phyloP scores from a whole-genome alignment of 2,797 vertebrate species.

The Cottoperca gobio region DNA sequence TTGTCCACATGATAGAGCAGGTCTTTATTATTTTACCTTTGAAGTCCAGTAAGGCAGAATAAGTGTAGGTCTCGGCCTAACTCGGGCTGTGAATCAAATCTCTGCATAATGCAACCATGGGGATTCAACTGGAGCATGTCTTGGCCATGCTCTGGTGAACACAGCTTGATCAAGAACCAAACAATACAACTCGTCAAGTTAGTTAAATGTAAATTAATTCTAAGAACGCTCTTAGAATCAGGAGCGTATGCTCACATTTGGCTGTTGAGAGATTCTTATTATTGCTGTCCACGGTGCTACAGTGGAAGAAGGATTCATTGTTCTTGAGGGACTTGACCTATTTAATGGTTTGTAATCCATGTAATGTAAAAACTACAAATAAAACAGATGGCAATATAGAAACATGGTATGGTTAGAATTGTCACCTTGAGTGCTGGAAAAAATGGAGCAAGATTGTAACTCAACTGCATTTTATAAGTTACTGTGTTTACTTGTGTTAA shows the following conservation, averaged over 20 bases:
- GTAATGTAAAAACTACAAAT: not conserved
- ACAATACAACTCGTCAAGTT: constrained; percentile 21
- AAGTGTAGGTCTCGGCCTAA: not conserved
- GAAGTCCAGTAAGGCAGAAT: not conserved
- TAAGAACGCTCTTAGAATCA: not conserved
- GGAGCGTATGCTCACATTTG: not conserved
- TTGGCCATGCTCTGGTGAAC: constrained; percentile 15
- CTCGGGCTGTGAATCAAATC: not conserved
- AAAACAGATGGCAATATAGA: not conserved
- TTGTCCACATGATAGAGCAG: too few species aligned
- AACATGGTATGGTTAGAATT: not conserved
- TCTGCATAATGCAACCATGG: not conserved
- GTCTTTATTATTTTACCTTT: too few species aligned
- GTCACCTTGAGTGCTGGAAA: not conserved
- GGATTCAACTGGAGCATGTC: constrained; percentile 14
- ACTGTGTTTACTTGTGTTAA: too few species aligned
- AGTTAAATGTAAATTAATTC: constrained; percentile 24
- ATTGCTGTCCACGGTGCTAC: constrained; percentile 1
- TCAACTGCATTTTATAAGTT: not conserved
- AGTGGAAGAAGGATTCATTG: not conserved
- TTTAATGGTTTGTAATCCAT: not conserved
- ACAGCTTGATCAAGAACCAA: constrained; percentile 10
- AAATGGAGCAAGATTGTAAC: not conserved
- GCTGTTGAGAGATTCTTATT: constrained; percentile 10
- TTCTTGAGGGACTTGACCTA: constrained; percentile 9